phyloP scores from a whole-genome alignment of 2,113 vertebrate genomes.

The Pycnonotus jocosus region DNA sequence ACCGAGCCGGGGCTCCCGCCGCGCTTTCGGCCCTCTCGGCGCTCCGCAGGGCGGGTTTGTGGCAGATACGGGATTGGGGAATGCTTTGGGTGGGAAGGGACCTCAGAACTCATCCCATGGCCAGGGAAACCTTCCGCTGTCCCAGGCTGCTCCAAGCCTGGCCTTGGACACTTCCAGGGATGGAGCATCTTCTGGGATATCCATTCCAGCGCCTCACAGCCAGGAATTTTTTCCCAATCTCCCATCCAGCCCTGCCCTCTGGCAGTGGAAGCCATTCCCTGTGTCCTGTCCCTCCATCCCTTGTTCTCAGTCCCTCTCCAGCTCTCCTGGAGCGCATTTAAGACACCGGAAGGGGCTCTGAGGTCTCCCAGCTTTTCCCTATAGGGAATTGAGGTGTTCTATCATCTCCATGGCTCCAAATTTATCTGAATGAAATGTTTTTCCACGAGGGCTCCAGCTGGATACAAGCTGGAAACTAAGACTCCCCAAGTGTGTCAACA shows the following conservation, averaged over 20 bases:
- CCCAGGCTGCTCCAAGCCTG: fast-evolving
- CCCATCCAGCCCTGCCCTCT: background rate
- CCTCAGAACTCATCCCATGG: fast-evolving
- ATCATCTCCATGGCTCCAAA: fast-evolving
- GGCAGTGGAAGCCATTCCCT: background rate
- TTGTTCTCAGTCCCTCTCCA: background rate
- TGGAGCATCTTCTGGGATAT: background rate
- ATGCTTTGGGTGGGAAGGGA: fast-evolving
- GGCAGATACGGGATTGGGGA: fast-evolving
- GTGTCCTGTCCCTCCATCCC: background rate
- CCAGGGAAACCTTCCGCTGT: fast-evolving
- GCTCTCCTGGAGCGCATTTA: background rate
- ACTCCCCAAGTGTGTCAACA: fast-evolving
- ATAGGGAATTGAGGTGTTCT: fast-evolving
- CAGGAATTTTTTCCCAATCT: background rate
- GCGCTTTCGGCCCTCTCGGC: background rate
- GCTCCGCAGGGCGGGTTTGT: background rate
- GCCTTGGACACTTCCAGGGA: fast-evolving
- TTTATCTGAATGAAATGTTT: background rate
- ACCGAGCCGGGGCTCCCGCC: fast-evolving
- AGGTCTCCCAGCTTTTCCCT: background rate
- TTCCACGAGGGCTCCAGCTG: background rate
- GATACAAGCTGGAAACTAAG: background rate
- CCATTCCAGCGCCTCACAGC: background rate
- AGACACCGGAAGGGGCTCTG: fast-evolving